Conservation (phyloP, 2,888 invertebrate species). For the Mythimna ferrago region DNA sequence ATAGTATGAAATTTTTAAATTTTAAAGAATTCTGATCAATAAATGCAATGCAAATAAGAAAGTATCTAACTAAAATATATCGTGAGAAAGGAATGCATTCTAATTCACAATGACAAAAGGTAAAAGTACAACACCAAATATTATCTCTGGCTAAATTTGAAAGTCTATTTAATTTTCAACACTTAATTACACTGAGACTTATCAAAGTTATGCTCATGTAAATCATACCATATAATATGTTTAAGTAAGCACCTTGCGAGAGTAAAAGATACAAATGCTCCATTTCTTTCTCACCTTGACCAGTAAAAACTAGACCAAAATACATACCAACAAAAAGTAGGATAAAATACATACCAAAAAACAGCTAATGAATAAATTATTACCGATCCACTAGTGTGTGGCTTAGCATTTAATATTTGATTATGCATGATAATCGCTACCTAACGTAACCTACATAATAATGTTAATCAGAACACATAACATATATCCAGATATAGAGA, state of each 20-base stretch:
- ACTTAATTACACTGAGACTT: too few relatives aligned
- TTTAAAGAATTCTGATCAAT: not conserved
- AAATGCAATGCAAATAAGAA: not conserved
- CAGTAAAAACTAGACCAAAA: slow-evolving; percentile 6
- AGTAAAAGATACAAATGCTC: not conserved
- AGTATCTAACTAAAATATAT: too few relatives aligned
- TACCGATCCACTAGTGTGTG: not conserved
- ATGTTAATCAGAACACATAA: slow-evolving; percentile 9
- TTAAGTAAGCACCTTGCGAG: not conserved
- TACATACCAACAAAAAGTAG: not conserved
- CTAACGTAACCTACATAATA: slow-evolving; percentile 7
- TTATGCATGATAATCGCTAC: not conserved
- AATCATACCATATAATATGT: not conserved
- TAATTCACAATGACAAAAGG: not conserved
- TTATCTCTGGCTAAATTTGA: not conserved
- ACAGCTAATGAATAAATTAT: not conserved
- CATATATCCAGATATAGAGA: not conserved
- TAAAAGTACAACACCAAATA: not conserved
- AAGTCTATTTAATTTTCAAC: not conserved
- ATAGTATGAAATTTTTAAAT: too few relatives aligned
- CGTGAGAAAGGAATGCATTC: not conserved
- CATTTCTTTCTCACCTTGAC: not conserved
- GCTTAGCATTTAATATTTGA: not conserved
- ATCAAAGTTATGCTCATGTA: not conserved
- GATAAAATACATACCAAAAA: not conserved